Evolutionary conservation across 2,797 vertebrate species (phyloP), one percentile per base, ranked within the genome.

Genomic region (Eremophila alpestris): DNA sequence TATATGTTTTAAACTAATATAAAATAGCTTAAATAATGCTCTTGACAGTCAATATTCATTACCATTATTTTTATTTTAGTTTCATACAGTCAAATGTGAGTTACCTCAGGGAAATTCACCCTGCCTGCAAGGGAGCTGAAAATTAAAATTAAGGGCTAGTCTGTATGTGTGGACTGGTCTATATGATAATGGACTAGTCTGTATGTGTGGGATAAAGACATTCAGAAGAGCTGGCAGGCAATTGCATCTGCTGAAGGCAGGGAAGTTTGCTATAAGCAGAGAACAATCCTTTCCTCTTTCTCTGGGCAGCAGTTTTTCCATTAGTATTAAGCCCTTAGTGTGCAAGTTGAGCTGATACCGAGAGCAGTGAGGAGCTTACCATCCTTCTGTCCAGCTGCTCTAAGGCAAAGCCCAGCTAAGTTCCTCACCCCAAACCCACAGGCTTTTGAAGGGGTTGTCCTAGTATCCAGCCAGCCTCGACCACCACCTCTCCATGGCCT

Each of bases 1-100:
- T 48, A 8, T 62, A 38, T 75, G 26, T n/a, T 52, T 75, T 59
- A 81, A 94, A 94, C 83, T 95, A 78, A 95, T 83, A 63, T 54
- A 65, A 73, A 93, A 55, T 58, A 86, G 18, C 16, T 93, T 59
- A 49, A 94, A 59, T 90, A 93, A 88, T 26, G 10, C 2, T 2
- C 43, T 62, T 85, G 41, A 45, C 30, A 92, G 52, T 65, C 86
- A 93, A 83, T 81, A 41, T 41, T 88, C 55, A 88, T 86, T 48
- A 40, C 32, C 17, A 22, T 56, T 11, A 8, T 27, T 81, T 89
- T 94, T 77, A 36, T 41, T 94, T 56, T 43, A 84, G 18, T 90
- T 91, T 82, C 32, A 23, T 73, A 23, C 52, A 55, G 30, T 79
- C 32, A 63, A 60, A 86, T 4, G 0, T 36, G 27, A 73, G 41